phyloP scores from a whole-genome alignment of 2,888 invertebrate genomes.

The Lysandra coridon region DNA sequence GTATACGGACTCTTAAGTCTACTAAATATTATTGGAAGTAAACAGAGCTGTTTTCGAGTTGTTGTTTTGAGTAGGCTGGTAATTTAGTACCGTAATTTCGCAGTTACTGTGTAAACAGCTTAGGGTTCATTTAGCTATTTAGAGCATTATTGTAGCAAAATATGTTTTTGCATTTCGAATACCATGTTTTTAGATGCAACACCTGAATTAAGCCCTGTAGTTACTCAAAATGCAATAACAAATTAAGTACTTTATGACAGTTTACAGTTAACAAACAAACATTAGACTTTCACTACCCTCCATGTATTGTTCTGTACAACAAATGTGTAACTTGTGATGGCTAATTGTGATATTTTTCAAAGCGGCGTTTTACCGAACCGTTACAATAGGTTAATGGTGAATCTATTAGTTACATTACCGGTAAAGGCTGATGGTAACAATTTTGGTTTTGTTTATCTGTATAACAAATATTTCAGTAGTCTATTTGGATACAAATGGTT shows the following conservation, averaged over 20 bases:
- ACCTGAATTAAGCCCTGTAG: not conserved
- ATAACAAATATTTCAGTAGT: not conserved
- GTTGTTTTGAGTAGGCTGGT: not conserved
- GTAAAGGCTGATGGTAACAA: not conserved
- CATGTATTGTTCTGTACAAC: slow-evolving; percentile 23
- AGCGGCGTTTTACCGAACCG: slow-evolving; percentile 12
- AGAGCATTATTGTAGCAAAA: not conserved
- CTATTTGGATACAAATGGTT: not conserved
- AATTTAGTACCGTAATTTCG: not conserved
- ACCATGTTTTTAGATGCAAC: not conserved
- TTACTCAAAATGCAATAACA: not conserved
- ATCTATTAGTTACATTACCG: not conserved
- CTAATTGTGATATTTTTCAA: not conserved
- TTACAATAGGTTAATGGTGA: not conserved
- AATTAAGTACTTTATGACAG: not conserved
- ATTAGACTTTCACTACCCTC: slow-evolving; percentile 10
- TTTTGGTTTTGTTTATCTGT: not conserved
- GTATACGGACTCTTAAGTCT: not conserved
- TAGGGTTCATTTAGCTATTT: not conserved
- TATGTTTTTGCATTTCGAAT: not conserved
- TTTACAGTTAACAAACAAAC: slow-evolving; percentile 17
- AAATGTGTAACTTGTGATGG: slow-evolving; percentile 11
- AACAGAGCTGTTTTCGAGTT: not conserved
- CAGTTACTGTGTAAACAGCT: not conserved
- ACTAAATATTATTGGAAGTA: not conserved